A percentile compares a stretch with the other conserved stretches of the same genome.
Conservation (phyloP, 2,113 vertebrate genomes). For the Sinocyclocheilus anophthalmus region DNA sequence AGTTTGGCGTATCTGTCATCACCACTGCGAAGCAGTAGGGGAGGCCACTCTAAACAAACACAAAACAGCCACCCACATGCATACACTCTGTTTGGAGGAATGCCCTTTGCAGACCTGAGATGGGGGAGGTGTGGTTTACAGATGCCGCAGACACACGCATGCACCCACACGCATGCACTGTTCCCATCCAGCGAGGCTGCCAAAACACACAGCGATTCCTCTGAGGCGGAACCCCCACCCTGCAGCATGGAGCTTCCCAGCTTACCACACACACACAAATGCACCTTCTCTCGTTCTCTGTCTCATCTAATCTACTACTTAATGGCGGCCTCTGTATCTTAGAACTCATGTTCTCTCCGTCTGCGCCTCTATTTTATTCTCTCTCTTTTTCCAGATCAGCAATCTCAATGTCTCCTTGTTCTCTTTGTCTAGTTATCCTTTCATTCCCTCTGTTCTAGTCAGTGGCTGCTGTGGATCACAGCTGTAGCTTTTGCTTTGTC, state of each 20-base stretch:
- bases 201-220: slow-evolving; percentile 67
- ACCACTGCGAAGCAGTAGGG: slow-evolving; percentile 43
- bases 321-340: slow-evolving; percentile 15
- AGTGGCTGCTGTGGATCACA: slow-evolving; percentile 36
- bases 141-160: slow-evolving; percentile 32
- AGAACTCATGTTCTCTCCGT: background rate
- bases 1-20: slow-evolving; percentile 65
- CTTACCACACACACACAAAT: slow-evolving; percentile 32
- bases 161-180: slow-evolving; percentile 22
- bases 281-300: slow-evolving; percentile 12
- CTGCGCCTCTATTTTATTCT: background rate
- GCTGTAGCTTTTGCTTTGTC: slow-evolving; percentile 29
- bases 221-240: no score
- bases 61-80: slow-evolving; percentile 45
- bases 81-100: slow-evolving; percentile 54
- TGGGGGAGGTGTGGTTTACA: slow-evolving; percentile 31
- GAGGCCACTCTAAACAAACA: slow-evolving; percentile 67
- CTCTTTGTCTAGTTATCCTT: slow-evolving; percentile 29
- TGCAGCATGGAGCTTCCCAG: slow-evolving; percentile 20
- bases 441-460: slow-evolving; percentile 16
- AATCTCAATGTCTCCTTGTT: slow-evolving; percentile 6
- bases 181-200: slow-evolving; percentile 61
- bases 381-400: slow-evolving; percentile 19
- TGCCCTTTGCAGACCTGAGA: slow-evolving; percentile 53
- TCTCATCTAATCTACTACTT: slow-evolving; percentile 9